Percentiles rank a stretch among this genome's conserved stretches.
Conservation (phyloP, 2,888 invertebrate species). For the Dryadula phaetusa region DNA sequence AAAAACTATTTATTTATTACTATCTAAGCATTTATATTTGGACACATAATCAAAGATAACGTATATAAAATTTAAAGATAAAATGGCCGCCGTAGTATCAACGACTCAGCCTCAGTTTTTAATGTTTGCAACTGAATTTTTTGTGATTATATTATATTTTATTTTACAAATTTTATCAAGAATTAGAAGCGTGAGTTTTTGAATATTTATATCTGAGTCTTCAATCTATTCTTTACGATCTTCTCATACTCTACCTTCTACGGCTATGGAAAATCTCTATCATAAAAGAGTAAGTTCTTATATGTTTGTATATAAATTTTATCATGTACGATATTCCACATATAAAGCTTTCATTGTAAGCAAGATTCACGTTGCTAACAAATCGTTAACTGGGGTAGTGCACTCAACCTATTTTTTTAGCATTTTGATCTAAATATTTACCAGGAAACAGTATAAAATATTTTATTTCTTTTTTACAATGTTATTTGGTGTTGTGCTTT, state of each 20-base stretch:
- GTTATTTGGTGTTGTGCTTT: not conserved
- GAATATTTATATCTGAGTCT: not conserved
- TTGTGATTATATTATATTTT: conserved; percentile 40
- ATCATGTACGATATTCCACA: not conserved
- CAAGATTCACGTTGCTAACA: not conserved
- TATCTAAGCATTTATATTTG: not conserved
- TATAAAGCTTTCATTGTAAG: conserved; percentile 2
- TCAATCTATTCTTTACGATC: not conserved
- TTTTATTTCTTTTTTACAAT: not conserved
- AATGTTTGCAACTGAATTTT: conserved; percentile 39
- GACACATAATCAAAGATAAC: conserved; percentile 32
- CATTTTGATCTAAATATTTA: conserved; percentile 13
- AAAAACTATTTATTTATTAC: not conserved
- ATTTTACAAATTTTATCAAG: conserved; percentile 31
- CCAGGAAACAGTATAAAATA: not conserved
- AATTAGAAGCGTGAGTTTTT: conserved; percentile 30
- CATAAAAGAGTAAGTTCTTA: conserved; percentile 15
- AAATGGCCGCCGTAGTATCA: conserved; percentile 23
- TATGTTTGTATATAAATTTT: not conserved
- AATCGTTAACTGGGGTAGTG: conserved; percentile 21
- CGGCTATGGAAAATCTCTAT: not conserved
- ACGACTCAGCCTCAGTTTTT: not conserved
- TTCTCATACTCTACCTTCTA: not conserved
- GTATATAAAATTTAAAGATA: conserved; percentile 24
- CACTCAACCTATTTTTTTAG: conserved; percentile 20